Conservation (phyloP, 2,888 invertebrate species). For the Drosophila affinis region DNA sequence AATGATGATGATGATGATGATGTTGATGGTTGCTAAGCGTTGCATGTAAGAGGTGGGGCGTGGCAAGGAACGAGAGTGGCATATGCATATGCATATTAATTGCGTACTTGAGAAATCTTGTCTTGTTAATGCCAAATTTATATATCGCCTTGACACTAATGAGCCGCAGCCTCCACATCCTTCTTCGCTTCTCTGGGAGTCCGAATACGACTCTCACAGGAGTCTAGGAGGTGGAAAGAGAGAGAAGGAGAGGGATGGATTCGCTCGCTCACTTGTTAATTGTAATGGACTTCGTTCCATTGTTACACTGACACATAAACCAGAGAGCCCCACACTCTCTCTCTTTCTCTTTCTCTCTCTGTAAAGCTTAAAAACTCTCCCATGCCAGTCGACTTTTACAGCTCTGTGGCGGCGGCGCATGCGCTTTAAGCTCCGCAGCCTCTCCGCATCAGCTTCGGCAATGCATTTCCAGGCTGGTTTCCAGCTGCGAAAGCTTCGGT, state of each 20-base stretch:
- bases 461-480: slow-evolving; percentile 43
- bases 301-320: slow-evolving; percentile 82
- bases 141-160: slow-evolving; percentile 76
- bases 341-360: background rate
- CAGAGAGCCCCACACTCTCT: background rate
- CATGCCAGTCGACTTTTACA: slow-evolving; percentile 51
- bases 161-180: slow-evolving; percentile 43
- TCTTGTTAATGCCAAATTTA: slow-evolving; percentile 65
- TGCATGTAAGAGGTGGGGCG: slow-evolving; percentile 23
- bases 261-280: slow-evolving; percentile 43
- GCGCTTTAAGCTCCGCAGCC: slow-evolving; percentile 52
- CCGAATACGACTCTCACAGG: slow-evolving; percentile 17
- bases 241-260: background rate
- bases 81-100: slow-evolving; percentile 41
- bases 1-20: slow-evolving; percentile 18
- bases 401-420: slow-evolving; percentile 66
- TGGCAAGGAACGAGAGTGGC: slow-evolving; percentile 16
- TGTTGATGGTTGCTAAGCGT: slow-evolving; percentile 56
- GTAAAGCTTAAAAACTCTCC: background rate
- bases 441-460: slow-evolving; percentile 3
- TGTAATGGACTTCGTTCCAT: slow-evolving; percentile 74
- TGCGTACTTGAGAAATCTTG: slow-evolving; percentile 55
- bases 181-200: background rate
- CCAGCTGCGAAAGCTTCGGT: slow-evolving; percentile 1
- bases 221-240: background rate